Evolutionary conservation across 2,113 vertebrate genomes (phyloP).

Genomic region (Anas platyrhynchos): DNA sequence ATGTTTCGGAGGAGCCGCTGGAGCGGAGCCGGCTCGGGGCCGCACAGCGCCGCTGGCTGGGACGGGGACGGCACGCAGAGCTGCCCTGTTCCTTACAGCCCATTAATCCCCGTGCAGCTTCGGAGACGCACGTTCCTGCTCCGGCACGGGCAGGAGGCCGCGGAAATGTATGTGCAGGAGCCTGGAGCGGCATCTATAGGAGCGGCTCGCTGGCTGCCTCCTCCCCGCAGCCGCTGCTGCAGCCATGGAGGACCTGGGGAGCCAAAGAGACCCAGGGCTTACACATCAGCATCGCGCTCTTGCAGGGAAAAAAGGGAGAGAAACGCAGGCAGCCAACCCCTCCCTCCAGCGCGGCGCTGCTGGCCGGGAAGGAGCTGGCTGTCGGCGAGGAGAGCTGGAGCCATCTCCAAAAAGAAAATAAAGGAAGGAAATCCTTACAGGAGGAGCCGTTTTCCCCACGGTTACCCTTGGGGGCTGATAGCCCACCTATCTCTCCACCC

Average conservation of each 20-base stretch:
- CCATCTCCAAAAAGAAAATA: background rate
- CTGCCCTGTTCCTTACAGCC: background rate
- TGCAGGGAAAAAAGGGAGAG: background rate
- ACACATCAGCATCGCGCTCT: slow-evolving; percentile 48
- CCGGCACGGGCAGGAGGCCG: background rate
- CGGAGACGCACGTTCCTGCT: background rate
- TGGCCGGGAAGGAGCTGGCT: background rate
- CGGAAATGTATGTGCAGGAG: background rate
- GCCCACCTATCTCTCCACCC: background rate
- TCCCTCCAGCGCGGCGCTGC: background rate
- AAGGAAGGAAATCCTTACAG: background rate
- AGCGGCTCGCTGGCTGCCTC: background rate
- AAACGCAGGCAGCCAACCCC: background rate
- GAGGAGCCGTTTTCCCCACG: background rate
- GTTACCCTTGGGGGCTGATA: background rate
- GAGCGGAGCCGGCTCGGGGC: background rate
- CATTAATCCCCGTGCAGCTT: background rate
- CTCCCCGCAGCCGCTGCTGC: slow-evolving; percentile 1
- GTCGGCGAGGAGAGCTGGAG: background rate
- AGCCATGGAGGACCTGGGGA: slow-evolving; percentile 82
- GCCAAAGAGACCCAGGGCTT: slow-evolving; percentile 83
- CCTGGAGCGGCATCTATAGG: background rate
- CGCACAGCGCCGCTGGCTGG: background rate
- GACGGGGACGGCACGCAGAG: background rate
- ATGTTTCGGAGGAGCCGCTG: background rate